Conservation (phyloP, 2,888 invertebrate species). For the Neuroscelio doddi region DNA sequence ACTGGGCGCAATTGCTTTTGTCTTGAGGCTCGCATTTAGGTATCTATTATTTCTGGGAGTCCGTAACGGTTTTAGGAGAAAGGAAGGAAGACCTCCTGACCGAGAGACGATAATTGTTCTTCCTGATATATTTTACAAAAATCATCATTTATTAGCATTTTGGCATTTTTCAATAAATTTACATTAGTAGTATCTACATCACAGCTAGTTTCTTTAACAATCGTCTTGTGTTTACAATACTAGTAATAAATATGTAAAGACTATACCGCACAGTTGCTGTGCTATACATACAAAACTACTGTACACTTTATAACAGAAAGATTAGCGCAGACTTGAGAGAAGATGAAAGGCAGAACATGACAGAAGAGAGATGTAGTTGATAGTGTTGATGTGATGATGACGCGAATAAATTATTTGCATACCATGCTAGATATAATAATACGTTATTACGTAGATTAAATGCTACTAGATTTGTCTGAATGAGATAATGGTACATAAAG, state of each 20-base stretch:
- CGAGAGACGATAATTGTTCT: conserved; percentile 39
- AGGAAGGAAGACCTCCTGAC: conserved; percentile 41
- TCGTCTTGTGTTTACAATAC: no score
- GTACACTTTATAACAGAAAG: conserved; percentile 30
- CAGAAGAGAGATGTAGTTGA: no score
- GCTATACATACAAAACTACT: conserved; percentile 20
- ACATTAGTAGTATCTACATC: conserved; percentile 31
- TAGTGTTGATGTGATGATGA: no score
- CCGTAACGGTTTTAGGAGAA: conserved; percentile 39
- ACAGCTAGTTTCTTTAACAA: conserved; percentile 35
- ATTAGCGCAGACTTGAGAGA: no score
- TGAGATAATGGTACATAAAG: no score
- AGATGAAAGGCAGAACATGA: no score
- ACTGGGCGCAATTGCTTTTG: conserved; percentile 30
- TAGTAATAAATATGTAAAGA: conserved; percentile 24
- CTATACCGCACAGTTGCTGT: no score
- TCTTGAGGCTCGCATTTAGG: conserved; percentile 22
- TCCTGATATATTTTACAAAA: conserved; percentile 19
- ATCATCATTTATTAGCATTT: conserved; percentile 36
- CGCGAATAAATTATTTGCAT: conserved; percentile 3
- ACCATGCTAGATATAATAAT: no score
- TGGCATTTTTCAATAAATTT: conserved; percentile 26
- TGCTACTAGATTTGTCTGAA: no score
- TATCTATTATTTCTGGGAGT: conserved; percentile 37
- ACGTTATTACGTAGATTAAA: no score